Evolutionary conservation across 2,113 vertebrate species (phyloP).

Genomic region (Myotis yumanensis): DNA sequence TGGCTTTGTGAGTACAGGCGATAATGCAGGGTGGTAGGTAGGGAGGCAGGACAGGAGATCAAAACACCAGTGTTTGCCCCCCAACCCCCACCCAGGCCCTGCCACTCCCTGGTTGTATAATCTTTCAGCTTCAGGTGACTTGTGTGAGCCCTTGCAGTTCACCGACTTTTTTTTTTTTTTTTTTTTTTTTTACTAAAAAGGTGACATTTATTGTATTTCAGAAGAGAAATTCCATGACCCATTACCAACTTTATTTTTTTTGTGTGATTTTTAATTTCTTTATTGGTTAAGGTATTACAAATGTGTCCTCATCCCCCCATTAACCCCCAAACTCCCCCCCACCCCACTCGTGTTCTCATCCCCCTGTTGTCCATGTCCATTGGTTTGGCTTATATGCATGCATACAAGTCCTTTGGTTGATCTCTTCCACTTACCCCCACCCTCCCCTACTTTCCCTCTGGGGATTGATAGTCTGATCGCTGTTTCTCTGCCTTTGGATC

Average conservation of each 20-base stretch:
- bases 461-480: too few species aligned
- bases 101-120: background rate
- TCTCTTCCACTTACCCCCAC: too few species aligned
- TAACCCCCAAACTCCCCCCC: too few species aligned
- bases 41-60: background rate
- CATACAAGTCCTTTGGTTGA: too few species aligned
- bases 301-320: too few species aligned
- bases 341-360: too few species aligned
- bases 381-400: too few species aligned
- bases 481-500: too few species aligned
- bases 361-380: too few species aligned
- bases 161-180: background rate
- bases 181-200: background rate
- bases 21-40: background rate
- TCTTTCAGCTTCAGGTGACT: background rate
- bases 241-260: background rate
- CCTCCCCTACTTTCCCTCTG: too few species aligned
- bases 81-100: rapidly evolving
- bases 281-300: too few species aligned
- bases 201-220: background rate
- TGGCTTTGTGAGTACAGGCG: background rate
- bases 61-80: background rate
- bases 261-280: too few species aligned
- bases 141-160: background rate
- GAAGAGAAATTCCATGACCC: background rate